Base-by-base conservation (phyloP, 2,797 vertebrate genomes). In the Salmo trutta region DNA sequence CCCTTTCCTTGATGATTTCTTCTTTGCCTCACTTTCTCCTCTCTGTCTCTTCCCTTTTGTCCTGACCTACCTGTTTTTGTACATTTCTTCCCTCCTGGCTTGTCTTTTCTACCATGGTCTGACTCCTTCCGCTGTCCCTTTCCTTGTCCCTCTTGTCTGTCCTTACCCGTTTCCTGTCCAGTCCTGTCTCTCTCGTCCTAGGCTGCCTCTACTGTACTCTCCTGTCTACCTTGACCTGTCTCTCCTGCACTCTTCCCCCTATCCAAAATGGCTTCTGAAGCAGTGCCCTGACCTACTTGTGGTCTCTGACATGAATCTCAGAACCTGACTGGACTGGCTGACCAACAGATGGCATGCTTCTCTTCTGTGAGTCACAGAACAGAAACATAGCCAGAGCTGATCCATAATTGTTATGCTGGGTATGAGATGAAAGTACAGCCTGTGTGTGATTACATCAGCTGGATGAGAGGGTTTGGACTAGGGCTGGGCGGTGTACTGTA, bases 251-350 rank as follows among this genome's bases (percentile, higher is more conserved):
- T 64, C 56, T 59, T n/a, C 76, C 19, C 74, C 75, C 56, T 59
- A n/a, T 53, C 74, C 71, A 73, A 77, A 74, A 36, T 69, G 16
- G 70, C 21, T 77, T 21, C 36, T 76, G 56, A 51, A 74, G 69
- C 56, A 33, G 53, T 67, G 53, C 51, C 54, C 47, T 66, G 77
- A 84, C 72, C 76, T 33, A 76, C 75, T 80, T 78, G 70, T 69
- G 56, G 14, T 81, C 29, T 51, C 52, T 56, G 64, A 85, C 78
- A 83, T 71, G 77, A 74, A 79, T 87, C 78, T 83, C 75, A 41
- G 82, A 75, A 47, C 41, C 10, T 47, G 10, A 47, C 80, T 78
- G 71, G 72, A 33, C 77, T 53, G 52, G 59, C 73, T 85, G 80
- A 84, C 67, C 72, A 79, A 67, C 66, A 7, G 68, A 76, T 51